Conservation (phyloP, 2,113 vertebrate species). For the Fregetta grallaria region DNA sequence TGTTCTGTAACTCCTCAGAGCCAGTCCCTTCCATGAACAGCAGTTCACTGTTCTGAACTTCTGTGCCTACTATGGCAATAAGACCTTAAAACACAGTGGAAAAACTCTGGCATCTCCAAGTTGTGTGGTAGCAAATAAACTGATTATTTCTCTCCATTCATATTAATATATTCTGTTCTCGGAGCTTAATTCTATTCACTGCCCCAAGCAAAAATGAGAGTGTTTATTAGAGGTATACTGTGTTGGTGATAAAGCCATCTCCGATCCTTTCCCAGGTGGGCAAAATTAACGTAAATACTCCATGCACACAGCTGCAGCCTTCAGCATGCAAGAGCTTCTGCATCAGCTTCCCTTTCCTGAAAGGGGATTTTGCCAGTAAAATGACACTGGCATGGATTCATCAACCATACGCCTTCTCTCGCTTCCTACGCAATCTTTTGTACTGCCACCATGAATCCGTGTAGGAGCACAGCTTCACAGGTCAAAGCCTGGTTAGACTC, state of each 20-base stretch:
- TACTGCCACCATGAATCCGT: not conserved
- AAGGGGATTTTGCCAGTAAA: constrained; percentile 24
- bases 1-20: not conserved
- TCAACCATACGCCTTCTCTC: not conserved
- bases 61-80: not conserved
- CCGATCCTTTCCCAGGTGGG: not conserved
- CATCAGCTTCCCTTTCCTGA: not conserved
- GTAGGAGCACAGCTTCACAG: not conserved
- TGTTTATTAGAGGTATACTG: not conserved
- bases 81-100: not conserved
- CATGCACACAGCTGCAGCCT: constrained; percentile 15
- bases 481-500: not conserved
- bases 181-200: not conserved
- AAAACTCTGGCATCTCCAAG: not conserved
- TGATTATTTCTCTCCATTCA: not conserved
- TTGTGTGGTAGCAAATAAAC: not conserved
- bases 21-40: not conserved
- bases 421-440: constrained; percentile 3
- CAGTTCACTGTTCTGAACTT: not conserved
- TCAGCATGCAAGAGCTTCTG: not conserved
- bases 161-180: not conserved
- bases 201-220: not conserved
- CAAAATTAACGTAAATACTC: not conserved
- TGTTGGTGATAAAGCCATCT: not conserved
- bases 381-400: constrained; percentile 15